Evolutionary conservation across 2,888 invertebrate genomes (phyloP).

Genomic region (Rhagium mordax): DNA sequence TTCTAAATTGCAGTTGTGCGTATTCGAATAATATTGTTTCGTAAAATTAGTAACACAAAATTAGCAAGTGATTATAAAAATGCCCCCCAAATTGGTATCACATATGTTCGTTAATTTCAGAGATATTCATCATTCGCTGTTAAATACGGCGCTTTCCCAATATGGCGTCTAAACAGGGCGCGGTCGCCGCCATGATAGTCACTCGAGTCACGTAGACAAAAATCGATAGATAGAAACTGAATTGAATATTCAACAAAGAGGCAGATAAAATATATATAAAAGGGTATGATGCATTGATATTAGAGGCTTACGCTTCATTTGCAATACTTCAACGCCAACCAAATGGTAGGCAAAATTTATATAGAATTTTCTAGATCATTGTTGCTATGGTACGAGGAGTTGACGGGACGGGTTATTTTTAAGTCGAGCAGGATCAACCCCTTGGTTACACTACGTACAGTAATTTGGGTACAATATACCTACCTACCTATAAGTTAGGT

Average conservation of each 20-base stretch:
- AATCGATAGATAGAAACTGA: constrained; percentile 27
- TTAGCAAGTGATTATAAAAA: constrained; percentile 18
- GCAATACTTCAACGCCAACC: constrained; percentile 22
- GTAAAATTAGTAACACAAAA: constrained; percentile 4
- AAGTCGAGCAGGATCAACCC: constrained; percentile 22
- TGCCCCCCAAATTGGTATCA: constrained; percentile 25
- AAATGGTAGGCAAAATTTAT: constrained; percentile 25
- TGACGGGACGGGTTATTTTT: constrained; percentile 21
- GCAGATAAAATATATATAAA: constrained; percentile 20
- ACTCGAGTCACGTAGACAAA: constrained; percentile 27
- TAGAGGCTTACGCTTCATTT: constrained; percentile 27
- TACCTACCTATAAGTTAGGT: no score
- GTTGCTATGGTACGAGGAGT: constrained; percentile 23
- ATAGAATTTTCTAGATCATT: constrained; percentile 30
- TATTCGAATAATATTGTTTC: neutral
- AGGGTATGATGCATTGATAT: constrained; percentile 28
- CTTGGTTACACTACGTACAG: constrained; percentile 10
- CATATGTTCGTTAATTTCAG: constrained; percentile 35
- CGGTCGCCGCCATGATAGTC: constrained; percentile 39
- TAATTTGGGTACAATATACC: constrained; percentile 10
- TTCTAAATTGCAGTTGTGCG: neutral
- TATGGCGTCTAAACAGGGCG: constrained; percentile 37
- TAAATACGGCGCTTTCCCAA: constrained; percentile 27
- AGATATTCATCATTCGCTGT: constrained; percentile 29
- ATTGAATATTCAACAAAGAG: constrained; percentile 28